Base-by-base conservation (phyloP, 2,797 vertebrate species). In the Tragopan temminckii region DNA sequence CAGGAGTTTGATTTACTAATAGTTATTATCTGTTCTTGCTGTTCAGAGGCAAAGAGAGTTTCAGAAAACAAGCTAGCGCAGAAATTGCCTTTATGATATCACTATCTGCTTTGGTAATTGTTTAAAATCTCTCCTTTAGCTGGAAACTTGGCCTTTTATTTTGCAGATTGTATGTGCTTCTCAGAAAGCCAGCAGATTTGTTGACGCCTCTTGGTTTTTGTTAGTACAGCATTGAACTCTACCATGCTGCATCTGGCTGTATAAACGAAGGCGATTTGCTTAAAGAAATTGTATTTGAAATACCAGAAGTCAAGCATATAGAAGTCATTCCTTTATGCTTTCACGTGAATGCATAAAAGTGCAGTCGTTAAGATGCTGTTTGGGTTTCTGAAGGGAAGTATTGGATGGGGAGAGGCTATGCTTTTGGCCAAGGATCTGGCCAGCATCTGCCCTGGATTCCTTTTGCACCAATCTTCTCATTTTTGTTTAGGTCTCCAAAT, bases 21-120 rank as follows among this genome's bases (percentile, higher is more conserved):
- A 99, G 99, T 99, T 99, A 99, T 99, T 99, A 99, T 99, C 99
- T 99, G 98, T 99, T 99, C 98, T 98, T 98, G 98, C 98, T 98
- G 98, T 98, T 99, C 98, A 85, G 98, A 96, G 96, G 97, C 97
- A 97, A 69, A 90, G 96, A 97, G 97, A 97, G 96, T 97, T 95
- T 95, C 97, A 94, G 96, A 88, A 94, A 98, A 98, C 97, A 97
- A 97, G 98, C 98, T 97, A 96, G 98, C 88, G 92, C 97, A 97
- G 97, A 98, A 98, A 98, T 98, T 97, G 97, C 97, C 98, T 98
- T 98, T 97, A 98, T 97, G 98, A 96, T 95, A 80, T 95, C 97
- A 90, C 89, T 84, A 55, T 76, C 96, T 67, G 97, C 97, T 96
- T 89, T 93, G 77, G 98, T 97, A 97, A 98, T 97, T 98, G 97